Evolutionary conservation across 64 coral and sea anemone genomes (phyloP).

Genomic region (Montipora efflorescens): DNA sequence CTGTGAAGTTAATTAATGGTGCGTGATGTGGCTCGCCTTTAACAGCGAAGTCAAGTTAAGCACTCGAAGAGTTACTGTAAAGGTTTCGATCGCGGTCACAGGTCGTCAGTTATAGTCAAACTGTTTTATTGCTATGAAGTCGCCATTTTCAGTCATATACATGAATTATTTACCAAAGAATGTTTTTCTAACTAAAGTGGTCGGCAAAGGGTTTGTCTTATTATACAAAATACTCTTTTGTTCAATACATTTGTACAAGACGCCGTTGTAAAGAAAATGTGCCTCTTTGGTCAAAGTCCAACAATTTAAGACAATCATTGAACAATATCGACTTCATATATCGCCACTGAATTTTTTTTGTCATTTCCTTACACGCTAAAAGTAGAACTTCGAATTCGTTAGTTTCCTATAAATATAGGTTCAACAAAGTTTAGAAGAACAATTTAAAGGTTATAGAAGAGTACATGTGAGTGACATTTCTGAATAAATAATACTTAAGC

Average conservation of each 20-base stretch:
- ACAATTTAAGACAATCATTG: neutral
- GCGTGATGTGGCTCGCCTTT: neutral
- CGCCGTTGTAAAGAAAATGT: neutral
- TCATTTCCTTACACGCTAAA: neutral
- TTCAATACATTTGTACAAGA: neutral
- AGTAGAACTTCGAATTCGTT: constrained; percentile 17
- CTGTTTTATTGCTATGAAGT: neutral
- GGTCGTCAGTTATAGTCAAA: no score
- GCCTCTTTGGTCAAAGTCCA: neutral
- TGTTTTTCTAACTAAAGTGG: constrained; percentile 16
- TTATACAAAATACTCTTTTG: constrained; percentile 28
- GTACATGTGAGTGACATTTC: constrained; percentile 31
- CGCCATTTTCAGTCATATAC: neutral
- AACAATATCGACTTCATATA: neutral
- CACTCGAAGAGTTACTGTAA: no score
- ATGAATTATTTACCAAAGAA: constrained; percentile 2
- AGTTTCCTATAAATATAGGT: neutral
- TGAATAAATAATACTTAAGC: neutral
- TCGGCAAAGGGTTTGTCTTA: constrained; percentile 1
- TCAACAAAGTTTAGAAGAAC: neutral
- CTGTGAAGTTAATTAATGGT: neutral
- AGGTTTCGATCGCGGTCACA: no score
- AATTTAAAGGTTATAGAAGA: neutral
- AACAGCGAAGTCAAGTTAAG: neutral
- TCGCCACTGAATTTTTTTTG: neutral